Base-by-base conservation (phyloP, 2,888 invertebrate species). In the Oscheius onirici region DNA sequence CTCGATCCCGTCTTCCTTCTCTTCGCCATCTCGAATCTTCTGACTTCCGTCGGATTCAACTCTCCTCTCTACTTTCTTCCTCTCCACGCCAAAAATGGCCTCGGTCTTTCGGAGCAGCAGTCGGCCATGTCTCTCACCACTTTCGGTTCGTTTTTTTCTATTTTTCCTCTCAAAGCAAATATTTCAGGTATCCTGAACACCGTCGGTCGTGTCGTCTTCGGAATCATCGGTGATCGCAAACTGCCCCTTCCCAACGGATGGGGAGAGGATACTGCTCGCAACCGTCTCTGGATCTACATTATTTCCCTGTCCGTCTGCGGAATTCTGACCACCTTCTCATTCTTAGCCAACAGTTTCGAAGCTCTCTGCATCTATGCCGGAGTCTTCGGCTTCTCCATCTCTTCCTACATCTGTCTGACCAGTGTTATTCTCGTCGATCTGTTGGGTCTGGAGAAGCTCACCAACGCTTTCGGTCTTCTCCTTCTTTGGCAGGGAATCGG, bases 361-460 rank as follows among this genome's bases (percentile, higher is more conserved):
- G 90, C 92, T 10, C 91, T 96, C 83, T 91, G 92, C 22, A 84
- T 93, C 68, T 97, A 94, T 89, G 92, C 93, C 26, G 90, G 91
- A 43, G 90, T 92, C 10, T 95, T 80, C 71, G 77, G 78, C 55
- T 84, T 87, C 78, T 74, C 83, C 17, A 84, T 87, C 60, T 77
- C 82, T 41, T 86, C 85, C 76, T 97, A 95, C 90, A 95, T 99
- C 87, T 96, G 97, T 15, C 91, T 99, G 73, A 97, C 97, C 43
- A 97, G 97, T 60, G 97, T 99, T 88, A 95, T 99, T 88, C 91
- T 99, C 76, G 97, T 97, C 83, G 97, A 99, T 88, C 91, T 97
- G 51, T 91, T 99, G 54, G 97, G 97, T 1, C 90, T 99, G 88
- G 96, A 97, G 88, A 94, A 93, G 88, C 90, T 99, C 82, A 97